These are phyloP conservation scores for Hermodice carunculata DNA, from an alignment of 2,888 invertebrate genomes.

Conservation along the genomic window DNA sequence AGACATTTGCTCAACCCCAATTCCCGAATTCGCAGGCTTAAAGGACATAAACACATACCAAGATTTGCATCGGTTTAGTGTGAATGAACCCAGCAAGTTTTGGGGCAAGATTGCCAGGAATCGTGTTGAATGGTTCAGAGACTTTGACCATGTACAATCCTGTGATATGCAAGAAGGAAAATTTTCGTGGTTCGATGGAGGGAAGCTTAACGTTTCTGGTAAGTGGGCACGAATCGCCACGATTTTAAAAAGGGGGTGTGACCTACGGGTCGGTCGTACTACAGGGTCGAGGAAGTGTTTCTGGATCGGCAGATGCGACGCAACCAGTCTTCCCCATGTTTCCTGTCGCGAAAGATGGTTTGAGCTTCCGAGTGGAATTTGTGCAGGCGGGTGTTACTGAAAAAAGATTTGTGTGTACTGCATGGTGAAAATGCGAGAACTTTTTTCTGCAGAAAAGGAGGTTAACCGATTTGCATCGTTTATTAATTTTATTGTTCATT, in stretches of 20 bases:
- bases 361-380: neutral
- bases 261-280: no score
- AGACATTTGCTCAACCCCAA: constrained; percentile 23
- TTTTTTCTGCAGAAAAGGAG: no score
- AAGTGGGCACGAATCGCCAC: constrained; percentile 29
- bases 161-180: constrained; percentile 62
- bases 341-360: neutral
- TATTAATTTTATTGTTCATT: no score
- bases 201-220: constrained; percentile 69
- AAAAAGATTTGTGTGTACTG: neutral
- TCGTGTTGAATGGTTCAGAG: constrained; percentile 63
- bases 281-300: no score
- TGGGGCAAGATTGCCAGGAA: constrained; percentile 67
- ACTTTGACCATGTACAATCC: constrained; percentile 62
- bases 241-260: no score
- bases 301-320: no score
- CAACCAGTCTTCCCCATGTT: neutral
- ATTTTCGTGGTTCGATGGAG: constrained; percentile 68
- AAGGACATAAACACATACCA: constrained; percentile 52
- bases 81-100: constrained; percentile 64
- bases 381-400: neutral
- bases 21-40: constrained; percentile 61
- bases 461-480: no score
- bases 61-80: constrained; percentile 63
- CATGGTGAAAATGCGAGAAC: no score